Base-by-base conservation (phyloP, 2,888 invertebrate genomes). In the Apomyelois bistriatella region DNA sequence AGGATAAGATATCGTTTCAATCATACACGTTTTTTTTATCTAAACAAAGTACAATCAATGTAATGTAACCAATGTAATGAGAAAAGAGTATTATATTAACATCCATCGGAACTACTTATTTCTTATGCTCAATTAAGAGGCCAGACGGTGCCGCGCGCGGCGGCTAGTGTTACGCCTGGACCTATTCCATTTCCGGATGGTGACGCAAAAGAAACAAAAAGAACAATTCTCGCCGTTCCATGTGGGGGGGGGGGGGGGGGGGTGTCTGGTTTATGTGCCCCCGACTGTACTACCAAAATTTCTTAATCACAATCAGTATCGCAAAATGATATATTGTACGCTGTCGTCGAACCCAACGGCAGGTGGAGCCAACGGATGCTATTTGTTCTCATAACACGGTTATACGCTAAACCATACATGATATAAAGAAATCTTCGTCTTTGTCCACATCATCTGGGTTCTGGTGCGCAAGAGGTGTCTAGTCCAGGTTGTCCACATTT, bases 101-200 rank as follows among this genome's bases (percentile, higher is more conserved):
- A 32, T 10, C 7, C 42, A 6, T 9, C 12, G 37, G 22, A 12
- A 46, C 28, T 47, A 32, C 17, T 37, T 40, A 47, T 37, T 40
- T 38, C 17, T 22, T 22, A 8, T 28, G n/a, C 17, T 60, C 66
- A 66, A 70, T 68, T 68, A 9, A 68, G 61, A 55, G 46, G 16
- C 13, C 32, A 46, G 46, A 15, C 43, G 43, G 30, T 12, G 43
- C 43, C 37, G 48, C 17, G 43, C 10, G 47, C 51, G 10, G 54
- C 48, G 53, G 66, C 59, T 64, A 58, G 56, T 59, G 38, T 41
- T n/a, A 28, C 49, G 22, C 22, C n/a, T n/a, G 22, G 5, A 22
- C 48, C 64, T 9, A 69, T 68, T 64, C 68, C 66, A 71, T 71
- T 69, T 71, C 70, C 66, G 64, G 28, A 37, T n/a, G 13, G 12